phyloP scores from a whole-genome alignment of 1,140 invertebrate genomes.

The Myzus persicae region DNA sequence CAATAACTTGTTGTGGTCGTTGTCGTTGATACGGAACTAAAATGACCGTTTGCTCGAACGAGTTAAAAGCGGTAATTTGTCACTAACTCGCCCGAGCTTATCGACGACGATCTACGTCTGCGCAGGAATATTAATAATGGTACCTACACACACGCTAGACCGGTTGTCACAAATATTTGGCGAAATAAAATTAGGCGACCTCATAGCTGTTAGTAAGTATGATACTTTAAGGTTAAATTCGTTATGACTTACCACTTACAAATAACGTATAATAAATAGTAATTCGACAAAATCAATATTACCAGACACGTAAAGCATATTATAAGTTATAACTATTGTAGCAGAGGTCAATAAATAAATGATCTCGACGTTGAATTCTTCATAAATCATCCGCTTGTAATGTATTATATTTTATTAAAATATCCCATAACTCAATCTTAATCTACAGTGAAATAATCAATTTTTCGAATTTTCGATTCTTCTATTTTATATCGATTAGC shows the following conservation, averaged over 20 bases:
- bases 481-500: not conserved
- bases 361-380: not conserved
- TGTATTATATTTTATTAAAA: not conserved
- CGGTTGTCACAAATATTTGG: slow-evolving; percentile 35
- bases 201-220: not conserved
- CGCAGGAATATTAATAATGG: slow-evolving; percentile 26
- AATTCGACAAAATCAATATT: not conserved
- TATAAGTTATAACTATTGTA: not conserved
- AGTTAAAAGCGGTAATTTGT: slow-evolving; percentile 42
- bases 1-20: not conserved
- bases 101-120: not conserved
- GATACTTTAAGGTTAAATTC: not conserved
- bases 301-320: not conserved
- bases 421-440: not conserved
- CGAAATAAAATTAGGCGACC: not conserved
- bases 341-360: slow-evolving; percentile 5
- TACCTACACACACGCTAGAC: not conserved
- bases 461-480: not conserved
- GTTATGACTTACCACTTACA: not conserved
- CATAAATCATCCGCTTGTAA: not conserved
- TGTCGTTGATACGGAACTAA: not conserved
- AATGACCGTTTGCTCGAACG: not conserved
- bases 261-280: not conserved
- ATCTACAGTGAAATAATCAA: not conserved
- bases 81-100: slow-evolving; percentile 7